Evolutionary conservation across 2,113 vertebrate species (phyloP), one percentile per base, ranked within the genome.

Genomic region (Lepidothrix coronata): DNA sequence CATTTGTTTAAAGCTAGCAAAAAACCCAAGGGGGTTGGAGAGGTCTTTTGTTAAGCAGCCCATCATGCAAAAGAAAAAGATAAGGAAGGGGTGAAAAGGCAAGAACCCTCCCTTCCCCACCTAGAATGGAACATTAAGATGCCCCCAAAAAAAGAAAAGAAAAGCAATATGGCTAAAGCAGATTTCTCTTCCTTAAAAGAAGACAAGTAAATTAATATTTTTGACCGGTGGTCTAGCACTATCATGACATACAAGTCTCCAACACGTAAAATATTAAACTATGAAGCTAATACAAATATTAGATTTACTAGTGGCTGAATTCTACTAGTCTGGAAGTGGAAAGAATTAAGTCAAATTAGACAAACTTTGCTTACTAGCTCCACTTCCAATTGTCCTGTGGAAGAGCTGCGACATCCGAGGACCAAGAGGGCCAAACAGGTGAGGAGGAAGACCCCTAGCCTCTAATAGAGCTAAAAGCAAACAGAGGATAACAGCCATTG

Each of bases 371-470:
- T 99, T 97, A 99, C 99, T 99, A 96, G 99, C 99, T 98, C 99
- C 99, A 86, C 99, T 99, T 98, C 99, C 99, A 97, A 99, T 99
- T 97, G 99, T 99, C 98, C 99, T 99, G 98, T 99, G 99, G 98
- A 99, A 99, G 95, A 99, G 99, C 83, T 99, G 99, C 67, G 99
- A 99, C 99, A 99, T 99, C 84, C 99, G 98, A 96, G 99, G 99
- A 96, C 99, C 99, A 93, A 99, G 98, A 89, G 99, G 99, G 82
- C 99, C 99, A 97, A 99, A 99, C 73, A 99, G 98, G 97, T 99
- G 99, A 98, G 99, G 99, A 88, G 99, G 99, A 97, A 99, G 99
- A 97, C 99, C 99, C 96, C 99, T 98, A 96, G 99, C 99, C 97
- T 99, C 99, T 97, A 99, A 98, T 20, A 99, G 98, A 96, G 99